Conservation (phyloP, 1,140 invertebrate species). For the Euwallacea fornicatus region DNA sequence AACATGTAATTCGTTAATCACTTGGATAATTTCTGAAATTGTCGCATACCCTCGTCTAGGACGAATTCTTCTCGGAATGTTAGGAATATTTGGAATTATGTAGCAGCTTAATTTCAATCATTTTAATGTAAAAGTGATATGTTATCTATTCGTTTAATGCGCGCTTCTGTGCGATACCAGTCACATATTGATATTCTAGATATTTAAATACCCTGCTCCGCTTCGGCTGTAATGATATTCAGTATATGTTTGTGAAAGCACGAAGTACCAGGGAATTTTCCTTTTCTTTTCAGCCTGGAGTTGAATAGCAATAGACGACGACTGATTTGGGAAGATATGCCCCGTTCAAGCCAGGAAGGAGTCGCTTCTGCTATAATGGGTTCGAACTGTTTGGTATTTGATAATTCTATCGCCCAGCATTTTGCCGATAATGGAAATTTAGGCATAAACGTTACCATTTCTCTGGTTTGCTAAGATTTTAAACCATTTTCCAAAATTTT, state of each 20-base stretch:
- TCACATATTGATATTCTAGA: too few relatives aligned
- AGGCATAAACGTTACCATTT: slow-evolving; percentile 99
- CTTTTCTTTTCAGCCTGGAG: slow-evolving; percentile 70
- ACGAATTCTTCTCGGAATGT: too few relatives aligned
- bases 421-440: slow-evolving; percentile 99
- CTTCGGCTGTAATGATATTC: slow-evolving; percentile 1
- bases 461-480: slow-evolving; percentile 66
- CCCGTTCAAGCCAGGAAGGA: slow-evolving; percentile 97
- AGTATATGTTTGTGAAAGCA: background rate
- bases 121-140: too few relatives aligned
- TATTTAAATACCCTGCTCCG: too few relatives aligned
- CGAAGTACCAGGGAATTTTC: background rate
- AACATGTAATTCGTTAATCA: too few relatives aligned
- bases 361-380: slow-evolving; percentile 97
- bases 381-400: slow-evolving; percentile 98
- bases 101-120: too few relatives aligned
- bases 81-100: too few relatives aligned
- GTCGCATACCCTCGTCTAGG: too few relatives aligned
- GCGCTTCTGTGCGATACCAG: too few relatives aligned
- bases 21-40: too few relatives aligned
- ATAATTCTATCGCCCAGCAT: slow-evolving; percentile 95
- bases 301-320: slow-evolving; percentile 91
- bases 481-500: too few relatives aligned
- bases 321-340: slow-evolving; percentile 98
- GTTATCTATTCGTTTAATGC: too few relatives aligned